Evolutionary conservation across 2,113 vertebrate genomes (phyloP), one percentile per base, ranked within the genome.

Genomic region (Corvus hawaiiensis): DNA sequence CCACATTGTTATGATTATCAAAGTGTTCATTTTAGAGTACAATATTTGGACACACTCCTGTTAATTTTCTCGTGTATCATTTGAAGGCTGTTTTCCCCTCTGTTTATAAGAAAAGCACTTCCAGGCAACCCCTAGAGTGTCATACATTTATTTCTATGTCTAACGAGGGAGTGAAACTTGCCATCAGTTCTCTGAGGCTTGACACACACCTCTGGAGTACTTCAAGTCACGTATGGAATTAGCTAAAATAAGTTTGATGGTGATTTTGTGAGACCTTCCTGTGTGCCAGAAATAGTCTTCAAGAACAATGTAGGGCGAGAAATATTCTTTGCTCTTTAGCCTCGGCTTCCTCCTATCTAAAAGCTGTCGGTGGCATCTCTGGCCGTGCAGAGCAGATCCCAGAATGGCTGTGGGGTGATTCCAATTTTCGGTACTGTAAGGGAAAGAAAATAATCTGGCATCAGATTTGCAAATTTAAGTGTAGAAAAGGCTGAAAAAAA

Each of bases 1-100:
- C 97, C 96, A 96, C 98, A 97, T 97, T 98, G 98, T 98, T 98
- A 96, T 97, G 95, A 95, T 97, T 93, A 89, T 96, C 95, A 95
- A 94, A 96, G 91, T 71, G 87, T 90, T 96, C 87, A 35, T 77
- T 95, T 95, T 73, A 87, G 93, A 94, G 35, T 74, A 91, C 84
- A 90, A 46, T 91, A 95, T 93, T 95, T 96, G 95, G 91, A 93
- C 73, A 37, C 35, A 13, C 67, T 95, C 76, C 88, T 39, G 2
- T 39, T 90, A 79, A 91, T 84, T 82, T 72, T 90, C 78, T 93
- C 1, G 0, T 82, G 26, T 73, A 33, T 90, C 27, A 2, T 79
- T 87, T 95, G 86, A 93, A 87, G 72, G 76, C 61, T 54, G 22
- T 72, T 92, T 87, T 71, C 54, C 19, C 54, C 9, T 6, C 69